Percentiles rank a stretch among this genome's conserved stretches.
These are phyloP conservation scores for Kryptolebias marmoratus DNA, from an alignment of 2,113 vertebrate species.

Conservation along the genomic window DNA sequence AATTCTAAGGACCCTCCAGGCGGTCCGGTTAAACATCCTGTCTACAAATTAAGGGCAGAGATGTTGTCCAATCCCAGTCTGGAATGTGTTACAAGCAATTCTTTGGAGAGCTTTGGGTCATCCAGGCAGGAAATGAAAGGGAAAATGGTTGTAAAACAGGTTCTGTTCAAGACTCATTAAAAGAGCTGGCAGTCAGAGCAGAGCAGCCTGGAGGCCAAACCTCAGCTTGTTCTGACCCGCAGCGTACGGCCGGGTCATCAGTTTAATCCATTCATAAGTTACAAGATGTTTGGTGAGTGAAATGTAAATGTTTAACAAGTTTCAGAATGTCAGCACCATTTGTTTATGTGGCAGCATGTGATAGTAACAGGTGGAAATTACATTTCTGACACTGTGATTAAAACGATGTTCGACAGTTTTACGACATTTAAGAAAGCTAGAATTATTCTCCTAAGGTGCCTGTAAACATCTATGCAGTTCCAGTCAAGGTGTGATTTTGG, in stretches of 20 bases:
- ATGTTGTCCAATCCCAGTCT: slow-evolving; percentile 45
- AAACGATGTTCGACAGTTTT: slow-evolving; percentile 1
- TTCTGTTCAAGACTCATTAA: slow-evolving; percentile 63
- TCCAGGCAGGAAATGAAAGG: slow-evolving; percentile 72
- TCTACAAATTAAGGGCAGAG: slow-evolving; percentile 60
- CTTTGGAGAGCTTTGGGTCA: slow-evolving; percentile 61
- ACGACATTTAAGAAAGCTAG: slow-evolving; percentile 3
- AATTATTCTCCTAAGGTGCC: slow-evolving; percentile 12
- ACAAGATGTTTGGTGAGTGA: slow-evolving; percentile 13
- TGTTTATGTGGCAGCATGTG: slow-evolving; percentile 3
- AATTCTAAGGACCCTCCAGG: slow-evolving; percentile 41
- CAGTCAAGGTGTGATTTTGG: neutral
- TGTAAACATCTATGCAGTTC: slow-evolving; percentile 1
- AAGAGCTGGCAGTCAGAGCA: slow-evolving; percentile 43
- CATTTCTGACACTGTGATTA: slow-evolving; percentile 20
- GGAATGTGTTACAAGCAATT: slow-evolving; percentile 51
- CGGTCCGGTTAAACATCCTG: slow-evolving; percentile 63
- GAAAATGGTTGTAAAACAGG: slow-evolving; percentile 65
- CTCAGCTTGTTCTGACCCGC: slow-evolving; percentile 21
- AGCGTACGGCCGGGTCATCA: neutral
- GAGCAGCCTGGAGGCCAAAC: slow-evolving; percentile 23
- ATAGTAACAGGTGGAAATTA: slow-evolving; percentile 11
- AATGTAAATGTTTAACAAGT: slow-evolving; percentile 22
- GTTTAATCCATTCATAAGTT: slow-evolving; percentile 7
- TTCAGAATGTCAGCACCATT: slow-evolving; percentile 1